Evolutionary conservation across 2,888 invertebrate species (phyloP), one percentile per base, ranked within the genome.

Genomic region (Lepidochitona cinerea): DNA sequence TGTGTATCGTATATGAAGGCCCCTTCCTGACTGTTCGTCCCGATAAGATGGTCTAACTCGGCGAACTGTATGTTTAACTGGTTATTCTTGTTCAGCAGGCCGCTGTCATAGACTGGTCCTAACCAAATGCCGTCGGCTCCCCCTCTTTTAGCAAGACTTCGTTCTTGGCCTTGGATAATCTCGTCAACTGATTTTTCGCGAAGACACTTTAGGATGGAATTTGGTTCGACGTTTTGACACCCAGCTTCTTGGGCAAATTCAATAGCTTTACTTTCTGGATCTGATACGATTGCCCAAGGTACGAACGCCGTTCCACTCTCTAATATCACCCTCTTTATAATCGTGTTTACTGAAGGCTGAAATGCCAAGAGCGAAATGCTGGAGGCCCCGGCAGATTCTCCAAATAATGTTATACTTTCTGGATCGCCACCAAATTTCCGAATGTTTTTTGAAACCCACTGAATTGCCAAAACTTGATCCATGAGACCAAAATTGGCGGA

Each of bases 401-500:
- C 83, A 37, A 77, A 78, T 18, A 83, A 36, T 1, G 83, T 81
- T 1, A 83, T 75, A 3, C 66, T 69, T 9, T 67, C n/a, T 0
- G 77, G 70, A 66, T 83, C 78, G 12, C 79, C 79, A 59, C 78
- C 77, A 37, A 83, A 81, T 12, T 54, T 9, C 14, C 32, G 33
- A 26, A 77, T 75, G 64, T 83, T 83, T 9, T 73, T 71, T 29
- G 75, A 75, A 4, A 81, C 75, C 82, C 82, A 83, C 32, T 66
- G 36, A 23, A 83, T 37, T 12, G 80, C 83, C 64, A 54, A 12
- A 9, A 75, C 49, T 53, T 81, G 81, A 69, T 83, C 83, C 35
- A 73, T 75, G n/a, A 83, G 65, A 4, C 82, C 83, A 71, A 70
- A 78, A 75, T 83, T 83, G 36, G 82, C 83, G n/a, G 72, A 74